Conservation (phyloP, 2,797 vertebrate genomes). For the Trachops cirrhosus region DNA sequence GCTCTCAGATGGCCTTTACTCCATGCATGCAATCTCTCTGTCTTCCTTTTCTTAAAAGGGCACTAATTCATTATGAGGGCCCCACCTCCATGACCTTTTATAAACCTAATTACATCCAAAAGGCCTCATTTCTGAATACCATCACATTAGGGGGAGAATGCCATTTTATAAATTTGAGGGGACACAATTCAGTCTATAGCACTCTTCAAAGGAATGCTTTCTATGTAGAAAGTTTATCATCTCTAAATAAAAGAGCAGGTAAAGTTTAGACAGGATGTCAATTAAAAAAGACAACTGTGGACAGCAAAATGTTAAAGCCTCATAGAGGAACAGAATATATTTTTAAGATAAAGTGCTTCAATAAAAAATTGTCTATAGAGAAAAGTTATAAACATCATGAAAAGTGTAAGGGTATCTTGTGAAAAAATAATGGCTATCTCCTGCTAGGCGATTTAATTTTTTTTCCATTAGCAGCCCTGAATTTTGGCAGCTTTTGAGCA, state of each 20-base stretch:
- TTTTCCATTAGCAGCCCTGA: slow-evolving; percentile 48
- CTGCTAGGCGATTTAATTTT: slow-evolving; percentile 43
- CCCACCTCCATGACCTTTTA: background rate
- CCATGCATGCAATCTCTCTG: background rate
- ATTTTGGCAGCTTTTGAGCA: slow-evolving; percentile 54
- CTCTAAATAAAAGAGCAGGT: slow-evolving; percentile 1
- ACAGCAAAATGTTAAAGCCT: background rate
- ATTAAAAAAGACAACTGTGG: background rate
- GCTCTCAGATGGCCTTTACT: background rate
- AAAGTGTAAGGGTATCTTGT: background rate
- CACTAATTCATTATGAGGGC: background rate
- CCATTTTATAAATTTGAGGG: background rate
- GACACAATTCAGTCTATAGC: background rate
- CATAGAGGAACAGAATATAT: background rate
- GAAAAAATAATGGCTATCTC: slow-evolving; percentile 27
- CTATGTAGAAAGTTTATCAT: background rate
- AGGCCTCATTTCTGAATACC: background rate
- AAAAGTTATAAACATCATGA: background rate
- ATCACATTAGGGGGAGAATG: background rate
- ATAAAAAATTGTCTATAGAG: background rate
- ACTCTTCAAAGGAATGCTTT: background rate
- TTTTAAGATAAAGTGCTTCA: slow-evolving; percentile 16
- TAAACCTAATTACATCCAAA: background rate
- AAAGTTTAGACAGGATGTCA: background rate
- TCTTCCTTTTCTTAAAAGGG: background rate